Percentiles rank a stretch among this genome's conserved stretches.
These are phyloP conservation scores for Onychostruthus taczanowskii DNA, from an alignment of 2,113 vertebrate genomes.

Conservation along the genomic window DNA sequence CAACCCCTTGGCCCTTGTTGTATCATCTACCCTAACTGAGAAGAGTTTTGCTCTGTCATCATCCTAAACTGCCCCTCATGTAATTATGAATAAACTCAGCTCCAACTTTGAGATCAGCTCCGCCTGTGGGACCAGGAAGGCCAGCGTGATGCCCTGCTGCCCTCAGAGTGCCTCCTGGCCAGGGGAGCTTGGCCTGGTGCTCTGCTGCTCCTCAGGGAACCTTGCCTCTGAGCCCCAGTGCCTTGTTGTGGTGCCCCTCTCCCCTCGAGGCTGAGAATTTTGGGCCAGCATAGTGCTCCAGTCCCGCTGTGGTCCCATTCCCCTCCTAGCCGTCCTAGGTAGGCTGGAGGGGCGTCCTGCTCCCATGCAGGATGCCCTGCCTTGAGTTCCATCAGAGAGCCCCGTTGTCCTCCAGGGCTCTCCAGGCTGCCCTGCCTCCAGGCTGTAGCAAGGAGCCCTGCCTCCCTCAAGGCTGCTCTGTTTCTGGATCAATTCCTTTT, in stretches of 20 bases:
- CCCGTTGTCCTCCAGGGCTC: neutral
- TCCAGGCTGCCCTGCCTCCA: neutral
- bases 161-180: neutral
- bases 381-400: neutral
- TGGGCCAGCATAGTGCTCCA: neutral
- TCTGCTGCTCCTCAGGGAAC: neutral
- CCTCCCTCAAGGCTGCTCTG: neutral
- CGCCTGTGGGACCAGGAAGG: neutral
- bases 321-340: neutral
- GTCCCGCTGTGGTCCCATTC: neutral
- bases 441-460: neutral
- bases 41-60: neutral
- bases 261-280: neutral
- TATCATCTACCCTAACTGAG: neutral
- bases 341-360: neutral
- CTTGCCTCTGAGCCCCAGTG: neutral
- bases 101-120: accelerated
- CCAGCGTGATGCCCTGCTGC: accelerated
- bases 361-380: neutral
- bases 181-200: neutral
- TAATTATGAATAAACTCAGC: neutral
- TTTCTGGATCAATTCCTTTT: neutral
- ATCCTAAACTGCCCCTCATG: neutral
- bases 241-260: no score
- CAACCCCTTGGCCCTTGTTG: neutral